phyloP scores from a whole-genome alignment of 1,140 invertebrate genomes.

The Temnothorax longispinosus region DNA sequence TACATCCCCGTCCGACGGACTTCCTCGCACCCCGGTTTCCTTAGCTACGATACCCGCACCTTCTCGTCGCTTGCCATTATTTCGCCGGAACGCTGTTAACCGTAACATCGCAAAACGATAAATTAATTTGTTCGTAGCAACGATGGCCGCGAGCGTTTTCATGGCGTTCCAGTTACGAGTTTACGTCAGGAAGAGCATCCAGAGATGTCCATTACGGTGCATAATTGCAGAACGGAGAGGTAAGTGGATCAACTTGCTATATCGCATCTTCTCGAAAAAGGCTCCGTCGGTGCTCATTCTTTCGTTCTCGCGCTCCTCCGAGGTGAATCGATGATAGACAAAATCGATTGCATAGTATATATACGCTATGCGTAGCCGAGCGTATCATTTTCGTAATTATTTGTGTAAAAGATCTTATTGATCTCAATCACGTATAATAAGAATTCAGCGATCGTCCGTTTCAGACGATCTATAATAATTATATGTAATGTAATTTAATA shows the following conservation, averaged over 20 bases:
- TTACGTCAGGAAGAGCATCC: constrained; percentile 9
- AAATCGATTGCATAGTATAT: not conserved
- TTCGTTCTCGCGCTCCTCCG: not conserved
- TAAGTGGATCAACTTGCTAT: constrained; percentile 25
- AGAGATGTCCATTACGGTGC: constrained; percentile 37
- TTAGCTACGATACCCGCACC: constrained; percentile 37
- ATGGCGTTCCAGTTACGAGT: constrained; percentile 22
- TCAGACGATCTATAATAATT: not conserved
- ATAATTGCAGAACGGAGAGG: not conserved
- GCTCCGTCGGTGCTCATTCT: not conserved
- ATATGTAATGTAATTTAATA: not conserved
- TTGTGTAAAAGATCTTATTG: not conserved
- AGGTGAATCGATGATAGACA: not conserved
- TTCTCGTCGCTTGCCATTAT: constrained; percentile 67
- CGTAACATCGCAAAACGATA: constrained; percentile 70
- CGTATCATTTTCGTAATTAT: not conserved
- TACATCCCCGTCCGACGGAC: not conserved
- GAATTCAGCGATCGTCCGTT: not conserved
- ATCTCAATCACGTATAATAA: not conserved
- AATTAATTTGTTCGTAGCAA: constrained; percentile 70
- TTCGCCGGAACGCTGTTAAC: constrained; percentile 66
- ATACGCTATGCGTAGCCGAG: not conserved
- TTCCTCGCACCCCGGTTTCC: constrained; percentile 1
- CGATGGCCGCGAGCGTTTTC: constrained; percentile 24
- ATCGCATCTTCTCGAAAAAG: not conserved